Base-by-base conservation (phyloP, 2,113 vertebrate genomes). In the Seriola quinqueradiata region DNA sequence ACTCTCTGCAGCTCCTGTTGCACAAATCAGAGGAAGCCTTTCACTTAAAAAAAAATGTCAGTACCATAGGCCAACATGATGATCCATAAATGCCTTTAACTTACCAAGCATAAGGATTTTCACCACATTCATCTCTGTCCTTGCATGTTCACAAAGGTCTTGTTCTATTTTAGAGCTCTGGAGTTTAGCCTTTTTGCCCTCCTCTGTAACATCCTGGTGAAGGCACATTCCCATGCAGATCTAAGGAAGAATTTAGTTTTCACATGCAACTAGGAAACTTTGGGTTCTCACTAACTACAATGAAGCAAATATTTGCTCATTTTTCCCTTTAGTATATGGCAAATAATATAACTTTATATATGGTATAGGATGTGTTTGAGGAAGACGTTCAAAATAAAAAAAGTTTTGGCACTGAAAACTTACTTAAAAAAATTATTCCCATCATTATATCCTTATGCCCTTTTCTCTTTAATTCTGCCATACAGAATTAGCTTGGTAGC, bases 91-190 rank as follows among this genome's bases (percentile, higher is more conserved):
- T 10, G 16, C 25, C 23, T 16, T 32, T 19, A 17, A 84, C 82
- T 77, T 69, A 95, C 95, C 95, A 1, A 96, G 93, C 82, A 95
- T 83, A 11, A 96, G 93, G 17, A 96, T 91, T 74, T 93, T 95
- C 23, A 95, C 82, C 40, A 93, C 87, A 23, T 92, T 89, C 40
- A 75, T 77, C 65, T 96, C 94, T 11, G 32, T 72, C 69, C 64
- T 91, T 74, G 93, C 93, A 19, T 92, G 90, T 61, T 95, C 93
- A 38, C 60, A 70, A 0, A 96, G 87, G 23, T 93, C 92, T 11
- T 75, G 82, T 48, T 95, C 94, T 77, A 93, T 95, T 80, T 86
- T 91, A 7, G 84, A 89, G 84, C 84, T 94, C 48, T 84, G 84
- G 7, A 90, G 79, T 86, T 89, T 92, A 0, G 95, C 93, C 61